Conservation (phyloP, 1,140 invertebrate genomes). For the Acyrthosiphon pisum region DNA sequence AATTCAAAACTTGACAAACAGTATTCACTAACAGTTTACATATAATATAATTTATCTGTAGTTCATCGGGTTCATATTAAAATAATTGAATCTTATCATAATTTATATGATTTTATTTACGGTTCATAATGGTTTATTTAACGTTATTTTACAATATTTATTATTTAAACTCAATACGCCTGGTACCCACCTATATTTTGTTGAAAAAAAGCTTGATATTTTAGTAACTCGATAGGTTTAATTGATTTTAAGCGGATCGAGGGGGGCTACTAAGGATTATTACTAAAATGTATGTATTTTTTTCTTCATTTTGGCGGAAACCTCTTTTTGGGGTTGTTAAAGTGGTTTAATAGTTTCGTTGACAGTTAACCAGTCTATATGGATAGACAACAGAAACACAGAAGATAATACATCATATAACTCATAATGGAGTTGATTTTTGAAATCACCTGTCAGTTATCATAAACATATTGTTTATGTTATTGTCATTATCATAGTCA, state of each 20-base stretch:
- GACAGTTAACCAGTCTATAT: neutral
- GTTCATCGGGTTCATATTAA: neutral
- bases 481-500: neutral
- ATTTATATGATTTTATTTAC: neutral
- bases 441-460: neutral
- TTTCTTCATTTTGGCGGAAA: neutral
- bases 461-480: neutral
- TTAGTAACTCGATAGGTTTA: neutral
- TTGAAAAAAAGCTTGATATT: neutral
- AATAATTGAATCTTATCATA: conserved; percentile 18
- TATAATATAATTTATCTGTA: neutral
- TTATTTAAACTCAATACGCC: neutral
- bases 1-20: neutral
- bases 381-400: neutral
- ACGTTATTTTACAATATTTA: neutral
- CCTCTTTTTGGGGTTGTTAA: no score
- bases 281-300: neutral
- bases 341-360: neutral
- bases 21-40: neutral
- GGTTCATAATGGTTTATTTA: neutral
- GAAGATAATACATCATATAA: neutral
- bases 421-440: neutral
- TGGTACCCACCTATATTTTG: neutral
- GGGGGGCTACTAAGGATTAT: neutral
- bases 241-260: neutral